Evolutionary conservation across 2,797 vertebrate species (phyloP).

Genomic region (Xiphorhynchus erythropygius): DNA sequence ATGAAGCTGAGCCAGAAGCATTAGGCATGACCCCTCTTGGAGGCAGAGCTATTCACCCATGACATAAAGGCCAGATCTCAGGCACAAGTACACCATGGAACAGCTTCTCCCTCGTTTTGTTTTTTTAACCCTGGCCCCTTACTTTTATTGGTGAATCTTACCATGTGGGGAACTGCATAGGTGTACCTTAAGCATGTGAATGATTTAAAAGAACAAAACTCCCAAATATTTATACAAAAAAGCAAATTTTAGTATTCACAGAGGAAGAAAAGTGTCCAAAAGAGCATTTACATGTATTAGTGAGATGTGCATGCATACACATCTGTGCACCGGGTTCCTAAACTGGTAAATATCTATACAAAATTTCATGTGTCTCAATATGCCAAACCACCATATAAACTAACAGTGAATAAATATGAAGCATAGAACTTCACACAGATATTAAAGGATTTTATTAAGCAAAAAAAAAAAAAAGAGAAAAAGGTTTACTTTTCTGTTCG

Average conservation of each 20-base stretch:
- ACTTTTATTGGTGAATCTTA: background rate
- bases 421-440: background rate
- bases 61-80: background rate
- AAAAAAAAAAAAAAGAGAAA: background rate
- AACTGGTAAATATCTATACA: background rate
- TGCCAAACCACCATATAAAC: background rate
- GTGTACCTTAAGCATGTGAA: background rate
- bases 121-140: rapidly evolving
- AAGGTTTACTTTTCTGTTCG: background rate
- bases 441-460: background rate
- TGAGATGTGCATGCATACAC: background rate
- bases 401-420: background rate
- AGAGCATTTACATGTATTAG: background rate
- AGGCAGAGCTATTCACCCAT: background rate
- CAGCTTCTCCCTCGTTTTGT: background rate
- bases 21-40: rapidly evolving
- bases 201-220: background rate
- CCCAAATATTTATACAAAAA: background rate
- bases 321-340: background rate
- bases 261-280: background rate
- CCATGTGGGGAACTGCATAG: background rate
- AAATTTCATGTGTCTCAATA: background rate
- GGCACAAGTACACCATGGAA: background rate
- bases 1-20: background rate
- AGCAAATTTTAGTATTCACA: background rate